These are phyloP conservation scores for Poicephalus meyeri DNA, from an alignment of 2,113 vertebrate genomes.

Conservation along the genomic window DNA sequence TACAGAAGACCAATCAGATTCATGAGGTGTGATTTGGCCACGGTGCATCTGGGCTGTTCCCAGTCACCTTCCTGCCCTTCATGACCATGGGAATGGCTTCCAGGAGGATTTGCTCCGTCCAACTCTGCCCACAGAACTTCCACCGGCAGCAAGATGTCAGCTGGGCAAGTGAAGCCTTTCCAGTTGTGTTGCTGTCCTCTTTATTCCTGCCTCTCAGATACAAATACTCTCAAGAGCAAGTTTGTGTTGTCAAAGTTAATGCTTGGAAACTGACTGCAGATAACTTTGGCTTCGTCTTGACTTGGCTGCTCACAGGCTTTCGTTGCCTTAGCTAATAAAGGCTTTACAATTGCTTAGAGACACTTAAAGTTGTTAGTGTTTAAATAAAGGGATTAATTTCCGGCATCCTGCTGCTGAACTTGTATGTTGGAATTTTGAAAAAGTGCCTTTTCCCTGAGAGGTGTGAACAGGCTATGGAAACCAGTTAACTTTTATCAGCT, in stretches of 20 bases:
- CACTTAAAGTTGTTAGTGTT: constrained; percentile 1
- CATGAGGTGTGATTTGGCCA: not conserved
- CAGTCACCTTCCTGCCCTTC: not conserved
- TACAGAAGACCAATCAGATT: not conserved
- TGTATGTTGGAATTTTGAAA: not conserved
- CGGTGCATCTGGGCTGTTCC: too few species aligned
- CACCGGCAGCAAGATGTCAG: not conserved
- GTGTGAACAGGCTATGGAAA: not conserved
- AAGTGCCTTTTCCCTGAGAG: not conserved
- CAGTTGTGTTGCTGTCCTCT: not conserved
- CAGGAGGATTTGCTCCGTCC: not conserved
- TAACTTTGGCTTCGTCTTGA: not conserved
- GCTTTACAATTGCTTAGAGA: constrained; percentile 25
- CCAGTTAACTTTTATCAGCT: not conserved
- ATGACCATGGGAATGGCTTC: not conserved
- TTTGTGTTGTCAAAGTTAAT: not conserved
- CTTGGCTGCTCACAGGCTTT: not conserved
- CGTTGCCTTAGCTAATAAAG: not conserved
- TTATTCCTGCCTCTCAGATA: not conserved
- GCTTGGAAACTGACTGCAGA: not conserved
- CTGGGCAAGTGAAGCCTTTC: not conserved
- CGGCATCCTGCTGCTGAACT: not conserved
- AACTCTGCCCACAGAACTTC: not conserved
- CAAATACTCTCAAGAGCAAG: not conserved
- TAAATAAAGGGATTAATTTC: constrained; percentile 43